Evolutionary conservation across 2,797 vertebrate species (phyloP), one percentile per base, ranked within the genome.

Genomic region (Coluber constrictor): DNA sequence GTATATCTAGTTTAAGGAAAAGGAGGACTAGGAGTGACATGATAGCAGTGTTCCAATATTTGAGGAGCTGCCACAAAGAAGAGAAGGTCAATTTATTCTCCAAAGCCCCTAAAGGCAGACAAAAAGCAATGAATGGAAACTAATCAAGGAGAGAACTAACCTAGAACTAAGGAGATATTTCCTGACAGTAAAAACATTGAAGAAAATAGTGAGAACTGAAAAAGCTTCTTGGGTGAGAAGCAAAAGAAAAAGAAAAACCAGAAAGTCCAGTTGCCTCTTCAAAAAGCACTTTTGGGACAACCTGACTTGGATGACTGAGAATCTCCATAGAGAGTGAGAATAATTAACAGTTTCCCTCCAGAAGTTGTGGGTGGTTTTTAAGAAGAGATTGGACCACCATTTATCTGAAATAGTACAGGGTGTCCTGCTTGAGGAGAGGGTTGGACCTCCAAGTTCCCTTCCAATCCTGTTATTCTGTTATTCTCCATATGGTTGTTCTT

Each of bases 1-100:
- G 63, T 66, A 66, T n/a, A 12, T 66, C 12, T 66, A 66, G 29
- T 66, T 66, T n/a, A 15, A 66, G 5, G 63, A n/a, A 66, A 15
- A n/a, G 27, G 12, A 66, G 12, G 29, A 15, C 12, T 2, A 66
- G 63, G 29, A 5, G 12, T 2, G 5, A 66, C 12, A 66, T 15
- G 29, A 66, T 16, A 66, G 2, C 9, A 2, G 2, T 5, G 0
- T 66, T 66, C 63, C 29, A 66, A 15, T 66, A 66, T 66, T 0
- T 66, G 1, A 66, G 5, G 63, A 23, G 29, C 0, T 66, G 63
- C 29, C 63, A 29, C 29, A 66, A n/a, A 66, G 29, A n/a, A 66
- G 12, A 66, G 63, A 12, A 29, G 0, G 11, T n/a, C 12, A n/a
- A 66, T 0, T 12, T 66, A 1, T 66, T 66, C 1, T n/a, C 29